A percentile compares a stretch with the other conserved stretches of the same genome.
phyloP scores from a whole-genome alignment of 2,797 vertebrate species.

The Scyliorhinus canicula region DNA sequence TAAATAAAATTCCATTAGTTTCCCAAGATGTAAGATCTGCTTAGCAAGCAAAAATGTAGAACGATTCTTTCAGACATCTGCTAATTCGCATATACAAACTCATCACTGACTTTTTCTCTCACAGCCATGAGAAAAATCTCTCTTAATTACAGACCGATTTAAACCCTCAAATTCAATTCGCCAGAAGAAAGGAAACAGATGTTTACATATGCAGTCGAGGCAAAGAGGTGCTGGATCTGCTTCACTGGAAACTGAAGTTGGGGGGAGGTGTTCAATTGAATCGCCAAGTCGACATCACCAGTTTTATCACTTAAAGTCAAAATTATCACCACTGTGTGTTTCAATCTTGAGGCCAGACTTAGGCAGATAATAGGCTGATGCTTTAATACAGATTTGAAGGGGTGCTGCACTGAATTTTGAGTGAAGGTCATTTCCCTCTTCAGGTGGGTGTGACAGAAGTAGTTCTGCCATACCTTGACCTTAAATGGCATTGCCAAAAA shows the following conservation, averaged over 20 bases:
- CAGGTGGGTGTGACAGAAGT: neutral
- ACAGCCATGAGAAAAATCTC: neutral
- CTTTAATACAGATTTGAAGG: neutral
- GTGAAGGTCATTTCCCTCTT: neutral
- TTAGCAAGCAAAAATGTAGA: neutral
- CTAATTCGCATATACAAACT: neutral
- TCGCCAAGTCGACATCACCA: neutral
- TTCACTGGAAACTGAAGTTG: neutral
- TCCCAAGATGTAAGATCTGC: neutral
- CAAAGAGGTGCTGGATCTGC: neutral
- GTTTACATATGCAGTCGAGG: neutral
- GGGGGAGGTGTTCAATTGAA: neutral
- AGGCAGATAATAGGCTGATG: neutral
- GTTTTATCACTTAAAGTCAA: neutral
- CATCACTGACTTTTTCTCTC: neutral
- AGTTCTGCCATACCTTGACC: neutral
- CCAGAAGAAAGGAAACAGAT: constrained; percentile 21
- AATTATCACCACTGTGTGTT: neutral
- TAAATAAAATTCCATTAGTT: neutral
- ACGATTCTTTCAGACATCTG: neutral
- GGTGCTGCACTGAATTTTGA: neutral
- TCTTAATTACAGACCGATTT: constrained; percentile 18
- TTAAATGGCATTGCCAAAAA: neutral
- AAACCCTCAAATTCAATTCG: neutral
- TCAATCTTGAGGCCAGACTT: neutral